These are phyloP conservation scores for Amphipoea oculea DNA, from an alignment of 2,888 invertebrate genomes.

Conservation along the genomic window DNA sequence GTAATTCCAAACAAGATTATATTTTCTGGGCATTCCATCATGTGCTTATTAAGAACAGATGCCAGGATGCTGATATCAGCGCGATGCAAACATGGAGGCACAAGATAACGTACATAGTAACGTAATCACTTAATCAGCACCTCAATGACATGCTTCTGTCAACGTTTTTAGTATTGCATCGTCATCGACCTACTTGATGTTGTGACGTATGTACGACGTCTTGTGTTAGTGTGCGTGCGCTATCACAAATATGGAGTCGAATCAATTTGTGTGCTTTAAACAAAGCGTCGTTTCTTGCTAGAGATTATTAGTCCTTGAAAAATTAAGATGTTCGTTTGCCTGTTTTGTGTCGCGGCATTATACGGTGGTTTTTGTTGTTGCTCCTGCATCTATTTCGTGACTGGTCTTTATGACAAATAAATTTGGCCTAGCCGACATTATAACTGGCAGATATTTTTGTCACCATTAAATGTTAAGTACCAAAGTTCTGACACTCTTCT, in stretches of 20 bases:
- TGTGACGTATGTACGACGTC: slow-evolving; percentile 58
- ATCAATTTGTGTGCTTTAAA: slow-evolving; percentile 34
- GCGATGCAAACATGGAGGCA: slow-evolving; percentile 38
- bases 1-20: slow-evolving; percentile 41
- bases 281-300: slow-evolving; percentile 38
- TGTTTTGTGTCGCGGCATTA: slow-evolving; percentile 7
- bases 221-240: slow-evolving; percentile 29
- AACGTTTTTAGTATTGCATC: slow-evolving; percentile 61
- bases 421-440: not conserved
- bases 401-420: not conserved
- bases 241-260: slow-evolving; percentile 38
- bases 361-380: not conserved
- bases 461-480: too few relatives aligned
- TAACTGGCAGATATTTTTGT: not conserved
- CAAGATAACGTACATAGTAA: slow-evolving; percentile 53
- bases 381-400: slow-evolving; percentile 9
- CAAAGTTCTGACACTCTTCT: not conserved
- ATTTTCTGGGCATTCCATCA: slow-evolving; percentile 48
- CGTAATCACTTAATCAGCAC: slow-evolving; percentile 58
- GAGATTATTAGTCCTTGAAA: slow-evolving; percentile 20
- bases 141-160: slow-evolving; percentile 57
- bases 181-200: slow-evolving; percentile 65
- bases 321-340: slow-evolving; percentile 6
- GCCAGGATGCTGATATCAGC: slow-evolving; percentile 59
- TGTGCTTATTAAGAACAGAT: slow-evolving; percentile 55